phyloP scores from a whole-genome alignment of 2,797 vertebrate species.

The Sparidentex hasta region DNA sequence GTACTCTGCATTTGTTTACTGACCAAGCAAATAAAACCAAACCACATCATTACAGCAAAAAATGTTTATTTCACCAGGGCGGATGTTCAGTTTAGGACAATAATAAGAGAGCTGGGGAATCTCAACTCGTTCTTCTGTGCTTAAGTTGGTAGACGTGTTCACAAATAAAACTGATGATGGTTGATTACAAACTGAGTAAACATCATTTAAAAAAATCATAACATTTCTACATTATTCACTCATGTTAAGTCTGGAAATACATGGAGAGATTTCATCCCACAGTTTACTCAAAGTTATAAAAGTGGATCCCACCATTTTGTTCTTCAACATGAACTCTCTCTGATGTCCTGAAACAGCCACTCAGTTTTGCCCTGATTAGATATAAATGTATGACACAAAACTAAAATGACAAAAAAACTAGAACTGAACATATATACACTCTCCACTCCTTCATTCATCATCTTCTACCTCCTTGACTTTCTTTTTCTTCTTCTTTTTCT shows the following conservation, averaged over 20 bases:
- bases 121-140: background rate
- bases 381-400: constrained; percentile 47
- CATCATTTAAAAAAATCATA: constrained; percentile 1
- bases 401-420: constrained; percentile 50
- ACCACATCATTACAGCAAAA: background rate
- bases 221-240: background rate
- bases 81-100: constrained; percentile 22
- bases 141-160: constrained; percentile 18
- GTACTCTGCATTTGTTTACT: too few relatives aligned
- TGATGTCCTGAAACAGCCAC: constrained; percentile 12
- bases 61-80: constrained; percentile 43
- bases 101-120: background rate
- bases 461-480: constrained; percentile 77
- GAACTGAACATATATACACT: constrained; percentile 68
- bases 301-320: background rate
- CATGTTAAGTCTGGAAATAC: constrained; percentile 1
- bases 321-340: background rate
- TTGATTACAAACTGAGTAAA: constrained; percentile 7
- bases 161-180: constrained; percentile 1
- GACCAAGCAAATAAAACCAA: background rate
- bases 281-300: constrained; percentile 1
- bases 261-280: background rate
- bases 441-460: constrained; percentile 84
- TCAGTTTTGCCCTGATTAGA: constrained; percentile 19
- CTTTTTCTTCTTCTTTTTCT: constrained; percentile 85